Percentiles rank a stretch among this genome's conserved stretches.
Conservation (phyloP, 2,888 invertebrate species). For the Mesopsocus fuscifrons region DNA sequence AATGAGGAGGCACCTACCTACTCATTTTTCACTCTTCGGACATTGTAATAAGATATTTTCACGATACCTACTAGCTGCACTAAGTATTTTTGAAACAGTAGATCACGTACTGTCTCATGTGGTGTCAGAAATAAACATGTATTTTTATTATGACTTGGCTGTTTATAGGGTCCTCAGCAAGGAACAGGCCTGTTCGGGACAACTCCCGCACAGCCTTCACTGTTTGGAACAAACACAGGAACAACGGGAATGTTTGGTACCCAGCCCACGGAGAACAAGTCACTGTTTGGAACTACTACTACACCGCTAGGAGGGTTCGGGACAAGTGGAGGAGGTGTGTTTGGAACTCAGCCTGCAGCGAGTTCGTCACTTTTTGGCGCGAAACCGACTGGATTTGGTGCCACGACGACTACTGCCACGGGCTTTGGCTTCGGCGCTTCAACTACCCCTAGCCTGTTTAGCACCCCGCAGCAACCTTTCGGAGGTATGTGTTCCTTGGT, state of each 20-base stretch:
- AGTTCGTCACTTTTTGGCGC: slow-evolving; percentile 6
- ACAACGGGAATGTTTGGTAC: slow-evolving; percentile 31
- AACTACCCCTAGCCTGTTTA: slow-evolving; percentile 24
- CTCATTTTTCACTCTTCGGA: no score
- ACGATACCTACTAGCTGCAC: no score
- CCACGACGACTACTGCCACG: slow-evolving; percentile 24
- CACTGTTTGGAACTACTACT: slow-evolving; percentile 27
- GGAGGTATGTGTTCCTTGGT: slow-evolving; percentile 23
- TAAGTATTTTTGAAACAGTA: no score
- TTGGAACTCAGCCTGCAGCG: slow-evolving; percentile 41
- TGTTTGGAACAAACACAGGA: slow-evolving; percentile 19
- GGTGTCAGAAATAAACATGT: no score
- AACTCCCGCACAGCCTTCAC: slow-evolving; percentile 18
- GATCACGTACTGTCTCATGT: no score
- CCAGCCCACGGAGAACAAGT: slow-evolving; percentile 34
- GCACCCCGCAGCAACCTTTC: slow-evolving; percentile 27
- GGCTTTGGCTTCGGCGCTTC: slow-evolving; percentile 29
- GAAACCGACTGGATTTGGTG: slow-evolving; percentile 22
- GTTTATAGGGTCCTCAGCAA: slow-evolving; percentile 18
- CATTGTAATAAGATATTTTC: no score
- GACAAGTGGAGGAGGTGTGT: slow-evolving; percentile 37
- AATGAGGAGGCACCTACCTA: no score
- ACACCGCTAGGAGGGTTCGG: slow-evolving; percentile 31
- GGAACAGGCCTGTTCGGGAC: slow-evolving; percentile 30
- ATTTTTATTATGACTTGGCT: no score